These are phyloP conservation scores for Acrocephalus kingi DNA, from an alignment of 2,113 vertebrate species.

Conservation along the genomic window DNA sequence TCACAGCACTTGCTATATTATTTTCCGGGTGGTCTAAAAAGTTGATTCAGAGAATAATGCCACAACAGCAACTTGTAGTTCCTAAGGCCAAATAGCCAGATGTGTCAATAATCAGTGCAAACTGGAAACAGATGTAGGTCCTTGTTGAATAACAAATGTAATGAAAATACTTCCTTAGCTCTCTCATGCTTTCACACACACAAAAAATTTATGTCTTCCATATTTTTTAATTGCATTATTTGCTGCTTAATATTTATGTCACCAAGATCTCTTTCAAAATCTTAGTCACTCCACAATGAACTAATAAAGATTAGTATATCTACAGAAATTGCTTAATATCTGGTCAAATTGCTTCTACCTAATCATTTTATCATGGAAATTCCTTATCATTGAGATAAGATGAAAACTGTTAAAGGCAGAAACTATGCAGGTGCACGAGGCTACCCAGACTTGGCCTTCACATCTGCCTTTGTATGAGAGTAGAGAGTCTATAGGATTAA, in stretches of 20 bases:
- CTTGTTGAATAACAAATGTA: slow-evolving; percentile 80
- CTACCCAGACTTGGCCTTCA: no score
- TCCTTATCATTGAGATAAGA: slow-evolving; percentile 24
- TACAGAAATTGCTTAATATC: slow-evolving; percentile 17
- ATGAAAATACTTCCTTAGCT: slow-evolving; percentile 81
- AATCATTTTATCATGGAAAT: neutral
- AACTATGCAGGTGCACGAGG: no score
- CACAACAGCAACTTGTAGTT: slow-evolving; percentile 80
- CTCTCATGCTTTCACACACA: slow-evolving; percentile 73
- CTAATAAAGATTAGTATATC: slow-evolving; percentile 36
- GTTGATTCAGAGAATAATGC: slow-evolving; percentile 82
- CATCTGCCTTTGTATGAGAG: neutral
- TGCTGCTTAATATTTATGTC: slow-evolving; percentile 14
- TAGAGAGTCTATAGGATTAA: neutral
- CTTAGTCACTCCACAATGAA: neutral
- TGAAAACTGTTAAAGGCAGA: slow-evolving; percentile 6
- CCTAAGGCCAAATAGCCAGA: slow-evolving; percentile 82
- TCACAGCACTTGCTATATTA: slow-evolving; percentile 73
- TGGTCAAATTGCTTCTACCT: slow-evolving; percentile 7
- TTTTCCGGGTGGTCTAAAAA: slow-evolving; percentile 83
- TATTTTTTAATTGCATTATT: slow-evolving; percentile 61
- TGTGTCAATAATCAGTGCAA: slow-evolving; percentile 85
- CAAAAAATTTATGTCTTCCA: slow-evolving; percentile 70
- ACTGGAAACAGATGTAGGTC: slow-evolving; percentile 83
- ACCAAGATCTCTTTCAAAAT: slow-evolving; percentile 33